phyloP scores from a whole-genome alignment of 2,888 invertebrate genomes.

The Bhutanitis thaidina region DNA sequence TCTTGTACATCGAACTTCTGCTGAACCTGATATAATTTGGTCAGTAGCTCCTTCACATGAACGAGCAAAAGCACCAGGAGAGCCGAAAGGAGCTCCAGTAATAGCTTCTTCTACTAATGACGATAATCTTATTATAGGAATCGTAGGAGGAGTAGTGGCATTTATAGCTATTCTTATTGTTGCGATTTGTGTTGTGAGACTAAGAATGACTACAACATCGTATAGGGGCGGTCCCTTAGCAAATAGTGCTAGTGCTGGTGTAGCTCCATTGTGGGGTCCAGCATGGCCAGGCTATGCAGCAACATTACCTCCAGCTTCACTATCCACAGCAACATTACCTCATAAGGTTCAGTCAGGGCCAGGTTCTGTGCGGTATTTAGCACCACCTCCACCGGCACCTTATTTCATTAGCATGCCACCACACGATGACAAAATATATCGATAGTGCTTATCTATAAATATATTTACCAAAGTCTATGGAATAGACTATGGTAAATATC shows the following conservation, averaged over 20 bases:
- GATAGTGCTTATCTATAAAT: conserved; percentile 58
- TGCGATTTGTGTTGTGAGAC: conserved; percentile 91
- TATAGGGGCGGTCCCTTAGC: conserved; percentile 85
- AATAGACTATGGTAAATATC: conserved; percentile 1
- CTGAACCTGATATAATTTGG: conserved; percentile 94
- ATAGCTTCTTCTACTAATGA: conserved; percentile 86
- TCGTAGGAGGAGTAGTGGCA: conserved; percentile 94
- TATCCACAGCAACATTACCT: conserved; percentile 83
- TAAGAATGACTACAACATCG: conserved; percentile 84
- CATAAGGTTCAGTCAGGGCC: conserved; percentile 81
- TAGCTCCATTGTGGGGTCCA: conserved; percentile 80
- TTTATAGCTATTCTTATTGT: conserved; percentile 94
- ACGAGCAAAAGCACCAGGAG: conserved; percentile 78
- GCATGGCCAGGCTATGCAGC: conserved; percentile 80
- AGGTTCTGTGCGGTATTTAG: conserved; percentile 75
- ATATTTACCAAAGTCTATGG: too few relatives aligned
- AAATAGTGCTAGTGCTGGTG: conserved; percentile 80
- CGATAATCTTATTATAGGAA: conserved; percentile 96
- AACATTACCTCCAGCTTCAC: conserved; percentile 79
- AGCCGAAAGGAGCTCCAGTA: conserved; percentile 80
- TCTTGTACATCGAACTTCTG: conserved; percentile 81
- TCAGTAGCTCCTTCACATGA: conserved; percentile 87
- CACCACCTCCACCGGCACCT: conserved; percentile 82
- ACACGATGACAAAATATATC: conserved; percentile 83
- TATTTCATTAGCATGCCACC: conserved; percentile 83